These are phyloP conservation scores for Cataglyphis altisquamis DNA, from an alignment of 2,888 invertebrate species.

Conservation along the genomic window DNA sequence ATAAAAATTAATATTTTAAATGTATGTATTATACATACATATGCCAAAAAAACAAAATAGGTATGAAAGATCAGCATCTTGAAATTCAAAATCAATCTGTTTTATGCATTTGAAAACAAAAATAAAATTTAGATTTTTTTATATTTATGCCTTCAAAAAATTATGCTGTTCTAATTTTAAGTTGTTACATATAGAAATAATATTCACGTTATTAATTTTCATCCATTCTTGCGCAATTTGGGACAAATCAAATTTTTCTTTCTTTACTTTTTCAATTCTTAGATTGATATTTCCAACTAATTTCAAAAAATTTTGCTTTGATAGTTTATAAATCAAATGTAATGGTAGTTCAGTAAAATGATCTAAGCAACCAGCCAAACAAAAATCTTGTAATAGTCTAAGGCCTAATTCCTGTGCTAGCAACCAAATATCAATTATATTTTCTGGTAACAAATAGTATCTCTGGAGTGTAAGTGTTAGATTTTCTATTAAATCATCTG, in stretches of 20 bases:
- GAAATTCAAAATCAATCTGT: background rate
- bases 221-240: slow-evolving; percentile 64
- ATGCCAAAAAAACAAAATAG: background rate
- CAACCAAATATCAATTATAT: slow-evolving; percentile 76
- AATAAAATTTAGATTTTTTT: background rate
- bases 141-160: background rate
- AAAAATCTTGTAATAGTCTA: slow-evolving; percentile 71
- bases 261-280: slow-evolving; percentile 47
- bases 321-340: slow-evolving; percentile 57
- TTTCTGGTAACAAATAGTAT: slow-evolving; percentile 66
- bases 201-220: slow-evolving; percentile 49
- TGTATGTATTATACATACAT: background rate
- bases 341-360: slow-evolving; percentile 76
- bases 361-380: slow-evolving; percentile 76
- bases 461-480: background rate
- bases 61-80: background rate
- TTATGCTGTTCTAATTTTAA: background rate
- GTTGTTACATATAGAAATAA: background rate
- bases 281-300: slow-evolving; percentile 76
- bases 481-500: background rate
- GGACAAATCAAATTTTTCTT: slow-evolving; percentile 50
- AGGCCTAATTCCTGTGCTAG: slow-evolving; percentile 76
- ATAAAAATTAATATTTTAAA: slow-evolving; percentile 18
- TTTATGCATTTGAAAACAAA: background rate
- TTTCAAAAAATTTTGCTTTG: slow-evolving; percentile 67